Base-by-base conservation (phyloP, 1,140 invertebrate species). In the Rhyacophila brunnea region DNA sequence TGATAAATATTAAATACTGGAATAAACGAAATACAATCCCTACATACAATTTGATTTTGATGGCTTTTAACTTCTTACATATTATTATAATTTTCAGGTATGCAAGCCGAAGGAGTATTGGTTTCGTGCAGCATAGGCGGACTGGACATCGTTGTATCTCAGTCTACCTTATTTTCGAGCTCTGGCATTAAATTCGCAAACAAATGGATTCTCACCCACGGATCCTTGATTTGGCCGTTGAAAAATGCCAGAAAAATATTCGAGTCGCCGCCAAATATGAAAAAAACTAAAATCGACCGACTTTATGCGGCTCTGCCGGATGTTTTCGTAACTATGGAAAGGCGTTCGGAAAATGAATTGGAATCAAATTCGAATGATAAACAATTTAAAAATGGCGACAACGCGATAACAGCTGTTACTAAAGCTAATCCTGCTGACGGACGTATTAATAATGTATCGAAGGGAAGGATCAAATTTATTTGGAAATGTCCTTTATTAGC, bases 401-500 rank as follows among this genome's bases (percentile, higher is more conserved):
- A n/a, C n/a, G n/a, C n/a, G n/a, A n/a, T n/a, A n/a, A n/a, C n/a
- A n/a, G n/a, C n/a, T n/a, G n/a, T n/a, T n/a, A 28, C 9, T 28
- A 28, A 28, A n/a, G n/a, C n/a, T n/a, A n/a, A 28, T 28, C 23
- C 23, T 28, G 4, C 23, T 28, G 23, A 28, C 9, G 9, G 3
- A 28, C 32, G 28, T 44, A 43, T 50, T 19, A 17, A 55, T 14
- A 34, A 11, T n/a, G 40, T 59, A 14, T 35, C 51, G 17, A 43
- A 7, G 35, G 62, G 62, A 7, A 64, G 72, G 52, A 73, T 78
- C 63, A 71, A 68, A 38, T 74, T 75, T 65, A 69, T 77, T 10
- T 84, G 82, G 81, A 77, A 75, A 57, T 83, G 81, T 44, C 71
- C 77, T 0, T 67, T 78, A 5, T 65, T 85, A 23, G 69, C 70